Evolutionary conservation across 2,113 vertebrate genomes (phyloP).

Genomic region (Picathartes gymnocephalus): DNA sequence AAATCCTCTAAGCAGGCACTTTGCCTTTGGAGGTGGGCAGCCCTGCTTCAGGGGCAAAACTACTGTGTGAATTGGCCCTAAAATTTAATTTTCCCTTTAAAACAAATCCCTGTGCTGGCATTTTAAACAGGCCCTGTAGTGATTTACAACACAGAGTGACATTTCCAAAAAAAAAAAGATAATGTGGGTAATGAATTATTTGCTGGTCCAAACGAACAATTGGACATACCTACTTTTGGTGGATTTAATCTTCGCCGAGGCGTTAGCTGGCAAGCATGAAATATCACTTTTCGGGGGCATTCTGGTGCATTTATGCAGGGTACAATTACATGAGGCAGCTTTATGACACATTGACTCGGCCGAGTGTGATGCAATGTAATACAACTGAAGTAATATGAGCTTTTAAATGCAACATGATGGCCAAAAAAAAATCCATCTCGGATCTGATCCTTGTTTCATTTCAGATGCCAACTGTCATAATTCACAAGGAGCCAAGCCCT

Average conservation of each 20-base stretch:
- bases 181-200: constrained; percentile 57
- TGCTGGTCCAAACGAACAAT: constrained; percentile 53
- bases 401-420: constrained; percentile 66
- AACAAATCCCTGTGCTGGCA: background rate
- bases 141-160: background rate
- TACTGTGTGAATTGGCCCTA: background rate
- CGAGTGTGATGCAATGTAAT: constrained; percentile 46
- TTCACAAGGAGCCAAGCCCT: background rate
- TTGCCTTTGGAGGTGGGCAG: background rate
- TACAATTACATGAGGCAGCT: constrained; percentile 57
- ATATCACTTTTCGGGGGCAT: constrained; percentile 48
- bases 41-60: background rate
- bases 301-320: constrained; percentile 47
- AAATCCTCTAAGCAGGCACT: background rate
- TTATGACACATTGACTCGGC: constrained; percentile 42
- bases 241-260: constrained; percentile 46
- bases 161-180: constrained; percentile 43
- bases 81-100: constrained; percentile 4
- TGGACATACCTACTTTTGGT: constrained; percentile 50
- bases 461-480: constrained; percentile 35
- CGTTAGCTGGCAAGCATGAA: constrained; percentile 39
- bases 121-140: background rate
- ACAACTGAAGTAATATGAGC: constrained; percentile 55
- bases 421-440: constrained; percentile 50
- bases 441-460: constrained; percentile 20